These are phyloP conservation scores for Hypena proboscidalis DNA, from an alignment of 2,888 invertebrate species.

Conservation along the genomic window DNA sequence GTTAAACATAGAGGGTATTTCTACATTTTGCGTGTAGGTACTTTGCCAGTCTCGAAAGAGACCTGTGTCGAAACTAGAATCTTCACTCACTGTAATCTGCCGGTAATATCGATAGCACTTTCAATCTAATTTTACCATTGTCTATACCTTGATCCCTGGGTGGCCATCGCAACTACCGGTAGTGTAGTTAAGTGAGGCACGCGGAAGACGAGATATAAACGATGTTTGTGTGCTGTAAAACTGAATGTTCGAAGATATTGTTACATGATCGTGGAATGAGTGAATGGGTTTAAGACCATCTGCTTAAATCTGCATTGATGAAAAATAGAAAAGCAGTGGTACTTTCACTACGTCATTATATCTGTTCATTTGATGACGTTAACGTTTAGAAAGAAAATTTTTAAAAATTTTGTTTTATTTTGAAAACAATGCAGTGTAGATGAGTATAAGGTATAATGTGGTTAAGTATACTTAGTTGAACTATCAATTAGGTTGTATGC, in stretches of 20 bases:
- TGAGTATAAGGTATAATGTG: too few relatives aligned
- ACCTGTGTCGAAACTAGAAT: too few relatives aligned
- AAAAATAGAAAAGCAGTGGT: background rate
- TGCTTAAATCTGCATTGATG: background rate
- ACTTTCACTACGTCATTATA: too few relatives aligned
- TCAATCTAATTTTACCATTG: slow-evolving; percentile 8
- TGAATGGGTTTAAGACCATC: background rate
- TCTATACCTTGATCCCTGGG: slow-evolving; percentile 14
- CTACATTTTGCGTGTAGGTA: too few relatives aligned
- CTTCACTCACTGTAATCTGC: background rate
- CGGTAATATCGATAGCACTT: background rate
- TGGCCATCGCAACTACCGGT: slow-evolving; percentile 33
- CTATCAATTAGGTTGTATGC: too few relatives aligned
- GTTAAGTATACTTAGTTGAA: too few relatives aligned
- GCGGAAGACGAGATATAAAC: slow-evolving; percentile 43
- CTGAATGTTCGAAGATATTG: slow-evolving; percentile 36
- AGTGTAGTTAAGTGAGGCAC: slow-evolving; percentile 28
- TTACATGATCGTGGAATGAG: slow-evolving; percentile 28
- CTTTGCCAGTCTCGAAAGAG: too few relatives aligned
- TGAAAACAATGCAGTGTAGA: too few relatives aligned
- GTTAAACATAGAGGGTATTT: too few relatives aligned
- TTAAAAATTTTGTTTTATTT: too few relatives aligned
- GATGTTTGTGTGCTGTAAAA: slow-evolving; percentile 39
- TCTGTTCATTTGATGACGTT: too few relatives aligned
- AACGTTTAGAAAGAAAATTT: too few relatives aligned